phyloP scores from a whole-genome alignment of 2,113 vertebrate genomes.

The Pandion haliaetus region DNA sequence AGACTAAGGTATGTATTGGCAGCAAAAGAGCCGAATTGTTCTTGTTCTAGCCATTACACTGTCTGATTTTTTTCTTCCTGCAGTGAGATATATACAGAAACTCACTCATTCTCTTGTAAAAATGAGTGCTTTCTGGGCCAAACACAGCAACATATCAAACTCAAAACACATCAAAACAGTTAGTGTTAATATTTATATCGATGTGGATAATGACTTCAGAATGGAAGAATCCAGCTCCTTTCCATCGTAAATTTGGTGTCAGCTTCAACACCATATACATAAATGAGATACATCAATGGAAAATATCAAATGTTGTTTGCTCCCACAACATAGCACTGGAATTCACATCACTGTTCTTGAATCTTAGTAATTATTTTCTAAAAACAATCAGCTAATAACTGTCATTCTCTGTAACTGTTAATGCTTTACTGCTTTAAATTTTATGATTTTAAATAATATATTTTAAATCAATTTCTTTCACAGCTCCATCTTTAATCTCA shows the following conservation, averaged over 20 bases:
- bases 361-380: not conserved
- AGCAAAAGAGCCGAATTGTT: not conserved
- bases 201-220: constrained; percentile 46
- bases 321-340: not conserved
- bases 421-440: not conserved
- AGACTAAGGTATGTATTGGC: not conserved
- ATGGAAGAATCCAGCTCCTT: constrained; percentile 19
- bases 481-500: not conserved
- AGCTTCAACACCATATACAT: not conserved
- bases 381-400: not conserved
- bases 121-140: constrained; percentile 20
- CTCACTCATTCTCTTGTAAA: constrained; percentile 57
- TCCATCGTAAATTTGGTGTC: not conserved
- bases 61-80: not conserved
- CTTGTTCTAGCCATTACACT: not conserved
- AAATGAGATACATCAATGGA: not conserved
- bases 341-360: not conserved
- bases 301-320: not conserved
- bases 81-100: constrained; percentile 44
- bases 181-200: constrained; percentile 55
- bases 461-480: not conserved
- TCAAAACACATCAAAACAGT: constrained; percentile 18
- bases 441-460: not conserved
- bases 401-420: not conserved
- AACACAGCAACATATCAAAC: constrained; percentile 56